Percentiles rank a stretch among this genome's conserved stretches.
phyloP scores from a whole-genome alignment of 2,797 vertebrate species.

The Phrynocephalus guinanensis region DNA sequence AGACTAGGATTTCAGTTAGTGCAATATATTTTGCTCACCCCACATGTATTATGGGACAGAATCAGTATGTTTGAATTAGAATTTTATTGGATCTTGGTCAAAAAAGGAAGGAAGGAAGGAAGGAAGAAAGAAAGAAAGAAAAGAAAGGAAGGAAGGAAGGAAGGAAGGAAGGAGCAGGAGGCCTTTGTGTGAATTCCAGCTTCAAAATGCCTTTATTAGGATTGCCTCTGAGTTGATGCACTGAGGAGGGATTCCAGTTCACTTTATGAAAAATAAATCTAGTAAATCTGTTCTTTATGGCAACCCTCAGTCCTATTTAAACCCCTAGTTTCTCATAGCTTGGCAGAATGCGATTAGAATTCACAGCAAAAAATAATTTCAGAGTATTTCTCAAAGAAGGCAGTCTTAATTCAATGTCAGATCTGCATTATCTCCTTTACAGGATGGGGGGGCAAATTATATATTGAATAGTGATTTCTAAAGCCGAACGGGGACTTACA shows the following conservation, averaged over 20 bases:
- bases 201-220: slow-evolving; percentile 18
- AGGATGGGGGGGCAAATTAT: not conserved
- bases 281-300: slow-evolving; percentile 42
- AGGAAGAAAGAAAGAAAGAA: no score
- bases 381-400: slow-evolving; percentile 10
- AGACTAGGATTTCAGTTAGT: no score
- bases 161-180: slow-evolving; percentile 22
- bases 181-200: slow-evolving; percentile 4
- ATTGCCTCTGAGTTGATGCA: not conserved
- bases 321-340: slow-evolving; percentile 40
- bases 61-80: slow-evolving; percentile 17
- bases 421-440: not conserved
- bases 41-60: not conserved
- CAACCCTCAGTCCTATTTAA: slow-evolving; percentile 56
- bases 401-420: not conserved
- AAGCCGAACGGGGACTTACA: no score
- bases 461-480: no score
- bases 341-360: slow-evolving; percentile 33
- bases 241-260: slow-evolving; percentile 20
- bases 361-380: slow-evolving; percentile 17
- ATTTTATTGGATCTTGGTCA: slow-evolving; percentile 46
- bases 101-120: slow-evolving; percentile 12
- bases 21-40: slow-evolving; percentile 15
- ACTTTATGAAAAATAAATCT: not conserved
- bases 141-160: no score